Evolutionary conservation across 2,888 invertebrate genomes (phyloP).

Genomic region (Cremastobaeus sp.): DNA sequence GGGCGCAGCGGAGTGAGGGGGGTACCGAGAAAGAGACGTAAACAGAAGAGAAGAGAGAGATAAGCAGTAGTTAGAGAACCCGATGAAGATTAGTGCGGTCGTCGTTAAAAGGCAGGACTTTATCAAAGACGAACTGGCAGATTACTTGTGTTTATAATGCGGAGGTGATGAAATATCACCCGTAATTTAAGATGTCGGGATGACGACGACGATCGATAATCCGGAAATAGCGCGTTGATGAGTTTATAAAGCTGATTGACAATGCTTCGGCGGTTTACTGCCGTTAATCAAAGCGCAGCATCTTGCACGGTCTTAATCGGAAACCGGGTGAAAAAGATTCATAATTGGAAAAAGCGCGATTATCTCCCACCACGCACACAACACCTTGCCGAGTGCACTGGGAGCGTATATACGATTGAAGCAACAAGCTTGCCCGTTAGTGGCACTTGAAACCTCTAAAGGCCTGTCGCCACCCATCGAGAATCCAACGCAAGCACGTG

Average conservation of each 20-base stretch:
- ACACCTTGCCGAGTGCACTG: slow-evolving; percentile 50
- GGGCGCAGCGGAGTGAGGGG: slow-evolving; percentile 27
- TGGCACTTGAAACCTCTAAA: slow-evolving; percentile 61
- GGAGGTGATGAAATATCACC: slow-evolving; percentile 23
- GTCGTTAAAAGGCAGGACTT: slow-evolving; percentile 40
- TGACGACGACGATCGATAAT: background rate
- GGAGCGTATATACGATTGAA: slow-evolving; percentile 57
- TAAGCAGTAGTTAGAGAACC: slow-evolving; percentile 44
- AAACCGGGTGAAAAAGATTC: too few relatives aligned
- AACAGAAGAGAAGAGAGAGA: slow-evolving; percentile 33
- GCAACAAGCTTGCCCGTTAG: slow-evolving; percentile 61
- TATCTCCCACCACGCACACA: slow-evolving; percentile 38
- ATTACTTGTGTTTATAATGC: slow-evolving; percentile 17
- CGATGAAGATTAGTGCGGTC: slow-evolving; percentile 62
- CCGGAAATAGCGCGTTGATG: background rate
- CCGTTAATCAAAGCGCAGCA: too few relatives aligned
- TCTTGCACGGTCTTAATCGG: too few relatives aligned
- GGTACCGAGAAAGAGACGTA: slow-evolving; percentile 28
- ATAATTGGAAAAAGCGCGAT: slow-evolving; percentile 46
- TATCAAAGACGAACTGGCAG: slow-evolving; percentile 36
- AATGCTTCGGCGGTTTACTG: too few relatives aligned
- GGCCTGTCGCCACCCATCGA: slow-evolving; percentile 59
- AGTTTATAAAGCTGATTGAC: too few relatives aligned
- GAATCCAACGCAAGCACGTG: slow-evolving; percentile 50
- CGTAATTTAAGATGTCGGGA: slow-evolving; percentile 12